Percentiles rank a stretch among this genome's conserved stretches.
phyloP scores from a whole-genome alignment of 2,113 vertebrate genomes.

The Amphiprion percula region DNA sequence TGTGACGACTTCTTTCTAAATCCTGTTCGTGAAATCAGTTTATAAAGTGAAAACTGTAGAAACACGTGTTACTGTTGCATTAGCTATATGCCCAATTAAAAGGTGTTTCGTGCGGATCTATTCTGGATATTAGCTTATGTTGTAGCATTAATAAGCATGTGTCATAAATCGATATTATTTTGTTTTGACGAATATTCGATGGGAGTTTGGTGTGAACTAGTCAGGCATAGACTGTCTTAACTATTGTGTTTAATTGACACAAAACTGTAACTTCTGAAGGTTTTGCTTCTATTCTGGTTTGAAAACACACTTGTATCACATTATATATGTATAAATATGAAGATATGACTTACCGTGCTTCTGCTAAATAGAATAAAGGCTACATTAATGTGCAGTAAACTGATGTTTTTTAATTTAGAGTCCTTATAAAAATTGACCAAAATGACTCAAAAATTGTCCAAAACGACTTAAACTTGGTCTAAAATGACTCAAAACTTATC shows the following conservation, averaged over 20 bases:
- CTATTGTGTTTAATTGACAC: background rate
- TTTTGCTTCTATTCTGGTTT: background rate
- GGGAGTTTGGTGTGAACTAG: background rate
- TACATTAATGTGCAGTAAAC: too few relatives aligned
- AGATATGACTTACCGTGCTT: too few relatives aligned
- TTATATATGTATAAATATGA: too few relatives aligned
- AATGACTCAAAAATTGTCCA: too few relatives aligned
- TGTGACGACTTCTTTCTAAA: background rate
- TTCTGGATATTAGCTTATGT: fast-evolving
- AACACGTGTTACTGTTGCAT: background rate
- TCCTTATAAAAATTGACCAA: too few relatives aligned
- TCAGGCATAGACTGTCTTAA: too few relatives aligned
- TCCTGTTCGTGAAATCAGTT: background rate
- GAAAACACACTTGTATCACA: too few relatives aligned
- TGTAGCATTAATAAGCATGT: background rate
- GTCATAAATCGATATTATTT: background rate
- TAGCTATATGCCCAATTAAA: conserved; percentile 8
- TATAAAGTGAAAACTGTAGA: background rate
- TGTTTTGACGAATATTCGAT: background rate
- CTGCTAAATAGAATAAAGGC: too few relatives aligned
- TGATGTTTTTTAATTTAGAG: too few relatives aligned
- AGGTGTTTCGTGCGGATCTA: fast-evolving
- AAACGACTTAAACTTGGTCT: too few relatives aligned
- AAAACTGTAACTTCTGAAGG: too few relatives aligned
- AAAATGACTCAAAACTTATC: too few relatives aligned